Conservation (phyloP, 2,113 vertebrate genomes). For the Tachysurus vachellii region DNA sequence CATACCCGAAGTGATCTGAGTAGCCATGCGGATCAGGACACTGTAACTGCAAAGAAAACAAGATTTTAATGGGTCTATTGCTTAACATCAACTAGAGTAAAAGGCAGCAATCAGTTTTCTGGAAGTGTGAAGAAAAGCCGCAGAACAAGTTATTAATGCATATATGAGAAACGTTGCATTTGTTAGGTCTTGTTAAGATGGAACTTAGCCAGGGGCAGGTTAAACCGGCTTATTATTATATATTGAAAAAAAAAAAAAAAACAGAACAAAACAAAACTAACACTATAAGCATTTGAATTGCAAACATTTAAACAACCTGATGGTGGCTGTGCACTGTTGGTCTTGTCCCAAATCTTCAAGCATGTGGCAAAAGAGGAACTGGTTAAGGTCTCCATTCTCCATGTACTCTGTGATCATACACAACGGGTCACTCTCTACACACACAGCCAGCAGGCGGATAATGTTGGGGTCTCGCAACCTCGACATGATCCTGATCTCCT, state of each 20-base stretch:
- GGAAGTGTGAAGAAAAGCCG: background rate
- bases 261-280: background rate
- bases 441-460: slow-evolving; percentile 90
- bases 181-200: background rate
- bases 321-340: background rate
- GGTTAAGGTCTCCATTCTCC: slow-evolving; percentile 98
- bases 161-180: background rate
- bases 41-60: slow-evolving; percentile 70
- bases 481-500: slow-evolving; percentile 98
- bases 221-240: background rate
- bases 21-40: slow-evolving; percentile 84
- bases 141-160: background rate
- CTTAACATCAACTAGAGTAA: background rate
- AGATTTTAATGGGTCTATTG: background rate
- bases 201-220: background rate
- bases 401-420: slow-evolving; percentile 99
- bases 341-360: slow-evolving; percentile 55
- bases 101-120: background rate
- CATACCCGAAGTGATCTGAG: slow-evolving; percentile 94
- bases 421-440: slow-evolving; percentile 86
- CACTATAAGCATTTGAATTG: slow-evolving; percentile 24
- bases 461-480: slow-evolving; percentile 95
- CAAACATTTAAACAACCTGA: slow-evolving; percentile 73
- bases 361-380: slow-evolving; percentile 90
- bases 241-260: too few relatives aligned